A percentile compares a stretch with the other conserved stretches of the same genome.
Conservation (phyloP, 2,113 vertebrate genomes). For the Pseudonaja textilis region DNA sequence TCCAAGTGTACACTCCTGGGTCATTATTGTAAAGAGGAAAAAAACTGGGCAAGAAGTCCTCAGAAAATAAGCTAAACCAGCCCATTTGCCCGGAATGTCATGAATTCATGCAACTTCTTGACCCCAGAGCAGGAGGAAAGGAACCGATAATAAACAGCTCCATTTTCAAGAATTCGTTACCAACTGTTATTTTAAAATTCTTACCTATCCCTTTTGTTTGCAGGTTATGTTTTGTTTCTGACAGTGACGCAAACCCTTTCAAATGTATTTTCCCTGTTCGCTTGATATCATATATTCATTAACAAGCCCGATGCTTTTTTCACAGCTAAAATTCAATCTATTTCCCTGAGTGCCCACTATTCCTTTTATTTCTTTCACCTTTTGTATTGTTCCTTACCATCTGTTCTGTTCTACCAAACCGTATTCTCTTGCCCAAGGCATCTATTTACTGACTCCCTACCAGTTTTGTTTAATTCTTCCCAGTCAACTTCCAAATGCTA, state of each 20-base stretch:
- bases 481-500: slow-evolving; percentile 10
- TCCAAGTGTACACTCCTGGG: background rate
- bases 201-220: slow-evolving; percentile 46
- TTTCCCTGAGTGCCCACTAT: slow-evolving; percentile 35
- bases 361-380: slow-evolving; percentile 48
- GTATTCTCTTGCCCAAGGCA: slow-evolving; percentile 28
- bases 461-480: slow-evolving; percentile 34
- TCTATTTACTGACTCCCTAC: slow-evolving; percentile 33
- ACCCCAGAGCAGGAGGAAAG: background rate
- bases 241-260: slow-evolving; percentile 50
- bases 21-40: background rate
- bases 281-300: slow-evolving; percentile 44
- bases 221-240: slow-evolving; percentile 47
- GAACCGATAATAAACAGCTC: background rate
- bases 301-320: slow-evolving; percentile 46
- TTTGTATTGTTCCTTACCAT: slow-evolving; percentile 34
- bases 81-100: background rate
- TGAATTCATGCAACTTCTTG: background rate
- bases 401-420: slow-evolving; percentile 28
- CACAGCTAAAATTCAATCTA: slow-evolving; percentile 38
- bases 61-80: slow-evolving; percentile 6
- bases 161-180: slow-evolving; percentile 38
- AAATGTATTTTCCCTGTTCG: slow-evolving; percentile 36
- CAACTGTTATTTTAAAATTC: slow-evolving; percentile 45
- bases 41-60: background rate